Percentiles rank a stretch among this genome's conserved stretches.
Conservation (phyloP, 2,113 vertebrate genomes). For the Atrichornis clamosus region DNA sequence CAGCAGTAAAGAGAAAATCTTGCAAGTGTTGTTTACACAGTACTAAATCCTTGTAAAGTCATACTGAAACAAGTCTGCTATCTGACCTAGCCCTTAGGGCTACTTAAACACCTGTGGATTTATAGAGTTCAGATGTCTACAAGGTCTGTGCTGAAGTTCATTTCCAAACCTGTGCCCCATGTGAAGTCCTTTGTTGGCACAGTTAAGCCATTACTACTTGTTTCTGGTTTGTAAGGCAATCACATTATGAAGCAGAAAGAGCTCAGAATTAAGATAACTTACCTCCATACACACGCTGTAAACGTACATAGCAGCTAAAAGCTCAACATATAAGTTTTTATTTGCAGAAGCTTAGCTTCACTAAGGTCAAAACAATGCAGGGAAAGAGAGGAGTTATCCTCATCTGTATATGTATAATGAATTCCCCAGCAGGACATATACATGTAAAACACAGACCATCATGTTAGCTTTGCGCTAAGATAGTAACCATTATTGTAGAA, state of each 20-base stretch:
- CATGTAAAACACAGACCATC: neutral
- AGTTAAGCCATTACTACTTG: constrained; percentile 45
- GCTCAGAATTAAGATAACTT: constrained; percentile 17
- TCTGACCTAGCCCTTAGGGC: constrained; percentile 74
- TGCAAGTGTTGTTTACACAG: constrained; percentile 73
- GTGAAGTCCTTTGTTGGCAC: constrained; percentile 57
- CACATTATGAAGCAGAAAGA: constrained; percentile 21
- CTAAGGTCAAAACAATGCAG: neutral
- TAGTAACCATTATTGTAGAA: neutral
- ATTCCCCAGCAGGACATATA: neutral
- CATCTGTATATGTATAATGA: neutral
- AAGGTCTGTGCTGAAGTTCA: constrained; percentile 69
- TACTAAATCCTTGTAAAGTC: constrained; percentile 79
- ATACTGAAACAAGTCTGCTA: constrained; percentile 69
- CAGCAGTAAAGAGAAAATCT: constrained; percentile 70
- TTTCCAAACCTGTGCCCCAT: constrained; percentile 67
- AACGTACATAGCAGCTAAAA: neutral
- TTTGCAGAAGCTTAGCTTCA: constrained; percentile 17
- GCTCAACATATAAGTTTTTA: neutral
- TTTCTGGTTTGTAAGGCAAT: constrained; percentile 47
- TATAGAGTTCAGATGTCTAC: constrained; percentile 79
- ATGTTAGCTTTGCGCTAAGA: neutral
- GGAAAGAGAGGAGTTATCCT: neutral
- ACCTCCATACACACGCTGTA: neutral
- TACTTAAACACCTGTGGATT: constrained; percentile 82